Evolutionary conservation across 2,888 invertebrate genomes (phyloP).

Genomic region (Philereme transversata): DNA sequence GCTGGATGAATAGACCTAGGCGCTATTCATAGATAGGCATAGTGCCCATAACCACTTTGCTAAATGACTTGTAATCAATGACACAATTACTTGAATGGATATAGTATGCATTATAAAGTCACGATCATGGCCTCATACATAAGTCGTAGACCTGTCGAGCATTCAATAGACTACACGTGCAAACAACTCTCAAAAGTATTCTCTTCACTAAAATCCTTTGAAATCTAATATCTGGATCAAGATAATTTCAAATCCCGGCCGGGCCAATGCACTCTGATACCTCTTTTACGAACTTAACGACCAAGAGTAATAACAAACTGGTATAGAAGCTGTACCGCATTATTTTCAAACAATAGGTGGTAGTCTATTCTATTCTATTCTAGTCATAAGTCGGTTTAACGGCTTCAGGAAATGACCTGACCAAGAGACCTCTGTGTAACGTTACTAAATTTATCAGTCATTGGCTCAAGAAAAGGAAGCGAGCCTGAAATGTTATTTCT

Average conservation of each 20-base stretch:
- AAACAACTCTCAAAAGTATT: conserved; percentile 3
- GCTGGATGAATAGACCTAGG: too few species aligned
- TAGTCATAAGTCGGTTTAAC: conserved; percentile 4
- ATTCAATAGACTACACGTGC: conserved; percentile 13
- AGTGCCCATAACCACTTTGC: too few species aligned
- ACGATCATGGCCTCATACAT: conserved; percentile 6
- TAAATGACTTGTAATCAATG: too few species aligned
- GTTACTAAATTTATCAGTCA: conserved; percentile 7
- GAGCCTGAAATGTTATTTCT: conserved; percentile 21
- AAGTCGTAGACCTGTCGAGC: background rate
- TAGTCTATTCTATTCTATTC: too few species aligned
- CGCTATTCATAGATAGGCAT: too few species aligned
- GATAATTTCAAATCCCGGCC: background rate
- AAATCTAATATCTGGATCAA: too few species aligned
- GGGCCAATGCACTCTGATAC: conserved; percentile 25
- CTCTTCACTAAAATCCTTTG: too few species aligned
- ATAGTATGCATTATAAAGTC: background rate
- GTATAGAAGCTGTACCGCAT: conserved; percentile 12
- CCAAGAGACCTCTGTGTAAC: background rate
- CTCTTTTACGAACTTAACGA: conserved; percentile 9
- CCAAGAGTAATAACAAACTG: conserved; percentile 15
- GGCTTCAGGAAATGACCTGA: background rate
- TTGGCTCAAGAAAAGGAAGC: conserved; percentile 8
- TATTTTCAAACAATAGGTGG: conserved; percentile 21
- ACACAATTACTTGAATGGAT: background rate